These are phyloP conservation scores for Gila robusta DNA, from an alignment of 2,797 vertebrate genomes.

Conservation along the genomic window DNA sequence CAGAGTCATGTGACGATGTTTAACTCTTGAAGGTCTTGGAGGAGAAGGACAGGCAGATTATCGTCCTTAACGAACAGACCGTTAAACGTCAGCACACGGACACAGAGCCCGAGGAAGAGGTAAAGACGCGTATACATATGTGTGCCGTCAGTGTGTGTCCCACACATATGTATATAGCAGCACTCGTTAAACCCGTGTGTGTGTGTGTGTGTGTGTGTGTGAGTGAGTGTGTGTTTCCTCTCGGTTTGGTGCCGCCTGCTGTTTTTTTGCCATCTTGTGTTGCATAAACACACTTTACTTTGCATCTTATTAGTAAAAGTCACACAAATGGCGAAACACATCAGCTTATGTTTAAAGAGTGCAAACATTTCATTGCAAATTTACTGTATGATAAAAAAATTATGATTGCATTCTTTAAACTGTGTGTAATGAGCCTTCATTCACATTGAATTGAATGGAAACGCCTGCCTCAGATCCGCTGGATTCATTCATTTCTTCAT, in stretches of 20 bases:
- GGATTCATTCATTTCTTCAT: neutral
- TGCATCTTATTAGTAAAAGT: neutral
- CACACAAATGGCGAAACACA: slow-evolving; percentile 23
- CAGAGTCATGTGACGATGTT: slow-evolving; percentile 82
- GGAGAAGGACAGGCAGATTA: slow-evolving; percentile 91
- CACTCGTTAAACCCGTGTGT: slow-evolving; percentile 65
- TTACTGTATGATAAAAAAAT: neutral
- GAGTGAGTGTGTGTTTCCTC: slow-evolving; percentile 38
- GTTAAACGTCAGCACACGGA: slow-evolving; percentile 86
- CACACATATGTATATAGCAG: slow-evolving; percentile 64
- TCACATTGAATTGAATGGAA: neutral
- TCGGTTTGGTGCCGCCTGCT: slow-evolving; percentile 1
- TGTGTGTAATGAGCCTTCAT: neutral
- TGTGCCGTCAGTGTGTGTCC: slow-evolving; percentile 1
- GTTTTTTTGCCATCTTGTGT: slow-evolving; percentile 19
- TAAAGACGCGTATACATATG: slow-evolving; percentile 74
- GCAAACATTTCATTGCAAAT: neutral
- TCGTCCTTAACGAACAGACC: slow-evolving; percentile 88
- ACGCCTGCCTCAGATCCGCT: neutral
- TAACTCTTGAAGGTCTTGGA: slow-evolving; percentile 88
- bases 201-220: slow-evolving; percentile 60
- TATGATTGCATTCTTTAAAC: neutral
- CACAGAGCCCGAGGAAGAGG: slow-evolving; percentile 87
- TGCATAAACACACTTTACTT: neutral
- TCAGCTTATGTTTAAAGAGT: slow-evolving; percentile 7